These are phyloP conservation scores for Ursus arctos DNA, from an alignment of 2,113 vertebrate genomes.

Conservation along the genomic window DNA sequence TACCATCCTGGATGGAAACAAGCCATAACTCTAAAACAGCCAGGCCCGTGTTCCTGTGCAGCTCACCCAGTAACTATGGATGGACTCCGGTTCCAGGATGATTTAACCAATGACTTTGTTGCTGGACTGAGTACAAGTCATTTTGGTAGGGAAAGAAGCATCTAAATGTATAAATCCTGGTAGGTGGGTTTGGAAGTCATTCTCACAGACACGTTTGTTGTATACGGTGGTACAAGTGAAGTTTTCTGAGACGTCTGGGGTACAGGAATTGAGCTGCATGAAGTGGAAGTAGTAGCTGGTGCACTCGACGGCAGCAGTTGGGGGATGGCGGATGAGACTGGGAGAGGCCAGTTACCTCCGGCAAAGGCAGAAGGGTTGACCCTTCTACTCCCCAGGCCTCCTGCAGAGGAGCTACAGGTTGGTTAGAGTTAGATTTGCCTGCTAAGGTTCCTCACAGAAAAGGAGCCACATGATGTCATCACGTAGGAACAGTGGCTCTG, in stretches of 20 bases:
- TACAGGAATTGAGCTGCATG: constrained; percentile 20
- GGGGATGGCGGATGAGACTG: background rate
- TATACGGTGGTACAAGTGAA: background rate
- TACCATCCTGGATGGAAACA: constrained; percentile 2
- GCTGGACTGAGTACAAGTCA: background rate
- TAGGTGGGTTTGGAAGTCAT: constrained; percentile 22
- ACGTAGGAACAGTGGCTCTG: background rate
- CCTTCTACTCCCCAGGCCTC: background rate
- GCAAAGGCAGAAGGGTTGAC: constrained; percentile 3
- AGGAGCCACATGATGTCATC: background rate
- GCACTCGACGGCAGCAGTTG: background rate
- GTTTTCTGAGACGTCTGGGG: constrained; percentile 6
- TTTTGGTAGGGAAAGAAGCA: constrained; percentile 36
- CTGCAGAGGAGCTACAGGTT: background rate
- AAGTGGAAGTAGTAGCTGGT: background rate
- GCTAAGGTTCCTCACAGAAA: constrained; percentile 8
- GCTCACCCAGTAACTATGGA: constrained; percentile 19
- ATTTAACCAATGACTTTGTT: constrained; percentile 1
- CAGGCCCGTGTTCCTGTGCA: constrained; percentile 5
- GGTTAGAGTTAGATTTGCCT: constrained; percentile 29
- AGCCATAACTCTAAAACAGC: constrained; percentile 33
- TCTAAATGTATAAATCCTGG: constrained; percentile 24
- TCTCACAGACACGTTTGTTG: background rate
- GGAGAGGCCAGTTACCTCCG: background rate
- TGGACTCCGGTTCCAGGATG: background rate